These are phyloP conservation scores for Enteromius fasciolatus DNA, from an alignment of 2,797 vertebrate genomes.

Conservation along the genomic window DNA sequence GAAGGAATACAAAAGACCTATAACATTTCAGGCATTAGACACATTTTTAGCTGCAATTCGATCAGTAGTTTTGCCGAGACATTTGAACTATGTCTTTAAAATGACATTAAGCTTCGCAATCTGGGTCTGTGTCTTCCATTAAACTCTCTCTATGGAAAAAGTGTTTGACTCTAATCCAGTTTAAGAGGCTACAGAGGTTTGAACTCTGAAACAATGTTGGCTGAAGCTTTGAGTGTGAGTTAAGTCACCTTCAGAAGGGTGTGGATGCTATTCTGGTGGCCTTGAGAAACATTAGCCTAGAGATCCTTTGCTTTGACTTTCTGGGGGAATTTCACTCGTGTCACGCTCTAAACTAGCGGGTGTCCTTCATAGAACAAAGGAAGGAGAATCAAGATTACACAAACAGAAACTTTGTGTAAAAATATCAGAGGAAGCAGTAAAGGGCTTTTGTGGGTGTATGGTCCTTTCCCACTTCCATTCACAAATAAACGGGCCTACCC, in stretches of 20 bases:
- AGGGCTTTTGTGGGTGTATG: slow-evolving; percentile 66
- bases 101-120: slow-evolving; percentile 24
- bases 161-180: slow-evolving; percentile 41
- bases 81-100: slow-evolving; percentile 27
- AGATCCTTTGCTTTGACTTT: slow-evolving; percentile 52
- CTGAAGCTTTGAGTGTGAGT: slow-evolving; percentile 6
- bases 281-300: slow-evolving; percentile 59
- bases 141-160: slow-evolving; percentile 46
- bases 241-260: slow-evolving; percentile 64
- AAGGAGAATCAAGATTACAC: slow-evolving; percentile 75
- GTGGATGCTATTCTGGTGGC: slow-evolving; percentile 47
- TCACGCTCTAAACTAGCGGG: slow-evolving; percentile 62
- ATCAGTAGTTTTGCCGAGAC: slow-evolving; percentile 54
- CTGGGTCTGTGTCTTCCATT: slow-evolving; percentile 30
- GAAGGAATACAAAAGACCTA: slow-evolving; percentile 48
- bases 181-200: slow-evolving; percentile 26
- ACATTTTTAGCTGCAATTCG: slow-evolving; percentile 62
- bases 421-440: slow-evolving; percentile 65
- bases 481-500: slow-evolving; percentile 43
- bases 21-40: slow-evolving; percentile 61
- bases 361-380: slow-evolving; percentile 73
- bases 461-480: slow-evolving; percentile 69
- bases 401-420: slow-evolving; percentile 71
- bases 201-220: slow-evolving; percentile 31
- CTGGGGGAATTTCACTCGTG: slow-evolving; percentile 62